Base-by-base conservation (phyloP, 2,113 vertebrate species). In the Pygoscelis adeliae region DNA sequence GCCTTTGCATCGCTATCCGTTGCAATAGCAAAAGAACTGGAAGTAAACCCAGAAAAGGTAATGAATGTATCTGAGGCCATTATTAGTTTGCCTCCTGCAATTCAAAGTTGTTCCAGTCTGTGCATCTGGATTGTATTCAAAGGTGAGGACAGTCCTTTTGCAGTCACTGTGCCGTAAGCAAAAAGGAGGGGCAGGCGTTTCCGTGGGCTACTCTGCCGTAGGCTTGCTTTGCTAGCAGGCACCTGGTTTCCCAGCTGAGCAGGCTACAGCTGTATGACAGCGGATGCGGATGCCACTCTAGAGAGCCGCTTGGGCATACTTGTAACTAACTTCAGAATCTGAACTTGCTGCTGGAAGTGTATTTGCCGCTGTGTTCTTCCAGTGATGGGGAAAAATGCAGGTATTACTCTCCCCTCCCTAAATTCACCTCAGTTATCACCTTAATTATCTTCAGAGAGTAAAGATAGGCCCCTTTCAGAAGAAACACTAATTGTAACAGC, bases 31-130 rank as follows among this genome's bases (percentile, higher is more conserved):
- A 99, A 98, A 97, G 99, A 99, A 77, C 98, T 99, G 5, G 98
- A 99, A 91, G 70, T 99, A 61, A 98, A 98, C 84, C 97, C 70
- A 27, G 99, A 99, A 47, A 99, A 99, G 99, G 99, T 99, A 97
- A 95, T 30, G 2, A 44, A 15, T n/a, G 0, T 10, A 29, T 14
- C 36, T 20, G 8, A 84, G 11, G 38, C 26, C 3, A 2, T 12
- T 15, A 67, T 49, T 42, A 62, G 15, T 38, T 73, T 56, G 36
- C 29, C 30, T 83, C 6, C 36, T 49, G 11, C 42, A 36, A 80
- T 34, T 61, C 19, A 23, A 18, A 46, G 10, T 12, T 34, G 13
- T 70, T 83, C 7, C 1, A 3, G 53, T 62, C 53, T 21, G 9
- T 29, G 9, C 9, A 21, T 8, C 25, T 62, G 29, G 25, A 17